A percentile compares a stretch with the other conserved stretches of the same genome.
These are phyloP conservation scores for Hydrozoanthus gracilis DNA, from an alignment of 92 coral and sea anemone species.

Conservation along the genomic window DNA sequence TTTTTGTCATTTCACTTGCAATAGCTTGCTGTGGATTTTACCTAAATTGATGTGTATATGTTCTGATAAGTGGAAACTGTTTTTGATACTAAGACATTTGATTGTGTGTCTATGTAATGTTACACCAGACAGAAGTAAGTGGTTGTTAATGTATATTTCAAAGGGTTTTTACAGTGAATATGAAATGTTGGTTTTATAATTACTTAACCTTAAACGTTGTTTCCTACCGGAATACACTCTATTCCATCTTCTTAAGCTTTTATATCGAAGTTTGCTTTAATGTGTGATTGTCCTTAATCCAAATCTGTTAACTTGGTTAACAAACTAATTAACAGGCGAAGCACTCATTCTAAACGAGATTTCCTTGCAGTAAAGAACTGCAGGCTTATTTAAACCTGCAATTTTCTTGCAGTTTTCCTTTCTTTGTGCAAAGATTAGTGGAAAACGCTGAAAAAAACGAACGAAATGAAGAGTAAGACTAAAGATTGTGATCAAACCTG, in stretches of 20 bases:
- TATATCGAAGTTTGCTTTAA: neutral
- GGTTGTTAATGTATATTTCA: neutral
- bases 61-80: too few species aligned
- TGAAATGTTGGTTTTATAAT: neutral
- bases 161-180: neutral
- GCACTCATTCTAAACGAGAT: neutral
- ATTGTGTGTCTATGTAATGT: neutral
- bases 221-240: neutral
- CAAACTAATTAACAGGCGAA: neutral
- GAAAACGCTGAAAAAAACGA: neutral
- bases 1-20: too few species aligned
- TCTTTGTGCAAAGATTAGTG: neutral
- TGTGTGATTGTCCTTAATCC: neutral
- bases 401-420: neutral
- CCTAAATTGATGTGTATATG: too few species aligned
- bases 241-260: too few species aligned
- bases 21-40: too few species aligned
- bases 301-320: conserved; percentile 37
- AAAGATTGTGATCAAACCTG: too few species aligned
- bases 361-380: neutral
- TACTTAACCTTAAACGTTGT: neutral
- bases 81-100: neutral
- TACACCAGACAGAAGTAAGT: neutral
- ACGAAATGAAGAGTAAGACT: neutral
- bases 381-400: neutral